Evolutionary conservation across 2,113 vertebrate genomes (phyloP), one percentile per base, ranked within the genome.

Genomic region (Etheostoma cragini): DNA sequence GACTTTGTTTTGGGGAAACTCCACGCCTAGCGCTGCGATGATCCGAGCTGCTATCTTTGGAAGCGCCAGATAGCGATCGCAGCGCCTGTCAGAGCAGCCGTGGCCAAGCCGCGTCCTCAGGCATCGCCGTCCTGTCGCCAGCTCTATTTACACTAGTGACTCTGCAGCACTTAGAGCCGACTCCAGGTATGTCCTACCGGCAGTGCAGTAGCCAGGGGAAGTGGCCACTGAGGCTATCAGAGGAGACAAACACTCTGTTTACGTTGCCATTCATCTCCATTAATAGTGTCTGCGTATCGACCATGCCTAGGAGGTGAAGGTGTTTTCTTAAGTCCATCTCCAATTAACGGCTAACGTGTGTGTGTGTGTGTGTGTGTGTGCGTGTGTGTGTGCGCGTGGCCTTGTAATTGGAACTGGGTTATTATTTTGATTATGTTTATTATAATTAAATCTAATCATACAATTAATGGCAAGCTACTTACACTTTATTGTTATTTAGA

Each of bases 81-180:
- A 72, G 85, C 79, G 90, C 72, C 83, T 88, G 90, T 92, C 83
- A 88, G 88, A 83, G 90, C 86, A 71, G 89, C 87, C 46, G 69
- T 63, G 90, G 70, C 89, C 81, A 72, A 83, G 84, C 88, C 71
- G 87, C 88, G 90, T 95, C 94, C 94, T 91, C 86, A 93, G 94
- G 94, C 94, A 91, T 92, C 94, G 94, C 94, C 94, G 90, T 84
- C 58, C 92, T 96, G 96, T 96, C 95, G 94, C 95, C 95, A 95
- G 78, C 84, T 88, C 90, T 94, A 93, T 96, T 96, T 95, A 95
- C 94, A 94, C 87, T 94, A 87, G 93, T 89, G 91, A 84, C 92
- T 92, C 71, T 79, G 83, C 88, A 85, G 91, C 95, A 96, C 95
- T 96, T 95, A 94, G 79, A 64, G 87, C 92, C 94, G 93, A 94